Conservation (phyloP, 2,797 vertebrate species). For the Sebastes hubbsi region DNA sequence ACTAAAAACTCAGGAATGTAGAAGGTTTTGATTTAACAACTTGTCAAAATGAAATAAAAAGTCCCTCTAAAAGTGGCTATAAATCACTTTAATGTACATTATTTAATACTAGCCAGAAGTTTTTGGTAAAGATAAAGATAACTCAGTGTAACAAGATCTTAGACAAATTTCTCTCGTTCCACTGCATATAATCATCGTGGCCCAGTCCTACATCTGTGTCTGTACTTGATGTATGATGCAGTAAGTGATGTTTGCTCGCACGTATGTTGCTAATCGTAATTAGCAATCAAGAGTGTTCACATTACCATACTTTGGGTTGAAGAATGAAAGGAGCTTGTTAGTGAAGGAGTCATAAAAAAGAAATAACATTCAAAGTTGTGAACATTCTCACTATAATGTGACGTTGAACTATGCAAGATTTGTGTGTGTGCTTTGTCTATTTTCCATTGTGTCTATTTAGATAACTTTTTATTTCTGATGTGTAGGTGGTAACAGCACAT, state of each 20-base stretch:
- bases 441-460: background rate
- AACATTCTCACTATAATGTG: background rate
- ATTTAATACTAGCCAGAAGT: background rate
- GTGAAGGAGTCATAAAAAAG: background rate
- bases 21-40: background rate
- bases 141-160: background rate
- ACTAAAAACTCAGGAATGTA: background rate
- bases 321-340: background rate
- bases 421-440: background rate
- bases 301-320: background rate
- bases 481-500: conserved; percentile 97
- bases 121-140: background rate
- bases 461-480: background rate
- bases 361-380: background rate
- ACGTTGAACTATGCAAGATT: background rate
- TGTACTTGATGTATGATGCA: background rate
- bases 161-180: background rate
- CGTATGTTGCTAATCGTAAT: background rate
- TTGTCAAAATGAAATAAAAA: background rate
- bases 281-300: background rate
- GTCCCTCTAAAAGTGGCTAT: background rate
- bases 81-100: background rate
- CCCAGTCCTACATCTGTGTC: background rate
- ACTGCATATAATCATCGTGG: background rate
- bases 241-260: background rate